Base-by-base conservation (phyloP, 2,797 vertebrate species). In the Syngnathus rostellatus region DNA sequence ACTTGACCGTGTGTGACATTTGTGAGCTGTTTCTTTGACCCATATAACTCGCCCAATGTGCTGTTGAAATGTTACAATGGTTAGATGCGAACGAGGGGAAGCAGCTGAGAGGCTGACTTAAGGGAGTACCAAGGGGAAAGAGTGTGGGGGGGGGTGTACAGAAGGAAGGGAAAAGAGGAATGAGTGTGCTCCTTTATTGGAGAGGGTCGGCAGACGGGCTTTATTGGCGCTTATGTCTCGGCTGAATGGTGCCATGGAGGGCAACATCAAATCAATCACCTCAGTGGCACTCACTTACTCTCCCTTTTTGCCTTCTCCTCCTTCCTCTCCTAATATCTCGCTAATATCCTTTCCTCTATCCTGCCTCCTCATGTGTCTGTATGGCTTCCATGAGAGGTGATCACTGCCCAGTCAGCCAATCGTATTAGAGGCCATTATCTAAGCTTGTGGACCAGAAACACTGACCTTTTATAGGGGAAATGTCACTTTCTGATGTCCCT, bases 171-270 rank as follows among this genome's bases (percentile, higher is more conserved):
- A 71, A 31, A 81, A 67, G 72, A 77, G 74, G 80, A 76, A 82
- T 74, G 84, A 82, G 82, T 70, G 66, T 81, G 83, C 77, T 37
- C 83, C 81, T 87, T 88, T 90, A 85, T 89, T 84, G 81, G 85
- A 87, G 86, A 83, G 85, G 83, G 83, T 88, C 83, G 76, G 87
- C 87, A 86, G 83, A 80, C 75, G 68, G 84, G 85, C 80, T 88
- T 86, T 89, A 88, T 87, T 86, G 84, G 84, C 87, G 82, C 77
- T 81, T 87, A 83, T 88, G 87, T 89, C 86, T 88, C 85, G 85
- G 81, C 86, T 85, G 84, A 87, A 83, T 73, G 85, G 86, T 86
- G 86, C 86, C 86, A 86, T 77, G 65, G 84, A 89, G 87, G 84
- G 81, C 82, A 85, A 85, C 86, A 85, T 81, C 74, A 48, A 88